Evolutionary conservation across 1,140 invertebrate genomes (phyloP), one percentile per base, ranked within the genome.

Genomic region (Cataglyphis hispanica): DNA sequence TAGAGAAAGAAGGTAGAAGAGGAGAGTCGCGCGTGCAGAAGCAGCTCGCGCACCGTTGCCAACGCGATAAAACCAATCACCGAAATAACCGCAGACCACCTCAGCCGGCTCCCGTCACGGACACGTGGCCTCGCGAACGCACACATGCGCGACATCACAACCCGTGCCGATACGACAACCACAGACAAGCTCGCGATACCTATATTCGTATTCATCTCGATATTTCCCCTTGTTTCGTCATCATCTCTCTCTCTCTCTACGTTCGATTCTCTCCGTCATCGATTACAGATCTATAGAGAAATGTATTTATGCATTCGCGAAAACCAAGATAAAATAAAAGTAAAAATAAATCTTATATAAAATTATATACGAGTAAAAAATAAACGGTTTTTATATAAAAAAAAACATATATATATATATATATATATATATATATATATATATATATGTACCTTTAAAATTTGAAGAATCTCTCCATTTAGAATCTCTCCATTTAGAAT

Each of bases 31-130:
- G 85, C 66, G 77, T 81, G 58, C 31, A 63, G 88, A 90, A 88
- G 88, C 92, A 86, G 91, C 89, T 93, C 92, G 91, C 91, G 89
- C 91, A 92, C 91, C 90, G 93, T 93, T 94, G 93, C 93, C 93
- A 94, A 92, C 92, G 92, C 93, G 93, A 94, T 94, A 94, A 94
- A 94, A 94, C 93, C 93, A 93, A 94, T 94, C 93, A 93, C 92
- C 93, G 93, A 94, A 94, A 94, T 94, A 94, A 94, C 93, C 92
- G 88, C 93, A 91, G 92, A 91, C 92, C 92, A 93, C 90, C 93
- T 92, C 92, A 88, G 87, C 89, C 89, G 87, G 88, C 91, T 90
- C 88, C 89, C 90, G 89, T 91, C 37, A 89, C 84, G 91, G 90
- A 91, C 93, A 94, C 91, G 93, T 93, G 92, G 92, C 91, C 89